Base-by-base conservation (phyloP, 2,113 vertebrate genomes). In the Epinephelus lanceolatus region DNA sequence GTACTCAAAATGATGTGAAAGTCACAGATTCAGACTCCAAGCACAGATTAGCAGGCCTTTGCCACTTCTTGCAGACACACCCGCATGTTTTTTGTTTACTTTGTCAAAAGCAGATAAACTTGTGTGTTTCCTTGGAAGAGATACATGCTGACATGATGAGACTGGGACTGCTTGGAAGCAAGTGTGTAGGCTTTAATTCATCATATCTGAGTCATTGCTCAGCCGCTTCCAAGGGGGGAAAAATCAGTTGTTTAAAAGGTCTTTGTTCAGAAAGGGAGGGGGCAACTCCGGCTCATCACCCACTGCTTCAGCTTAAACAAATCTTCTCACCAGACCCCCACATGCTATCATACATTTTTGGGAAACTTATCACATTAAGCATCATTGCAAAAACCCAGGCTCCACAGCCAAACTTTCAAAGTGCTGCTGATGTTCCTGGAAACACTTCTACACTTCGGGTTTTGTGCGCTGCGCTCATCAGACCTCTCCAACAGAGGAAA, bases 221-320 rank as follows among this genome's bases (percentile, higher is more conserved):
- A 66, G 5, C 47, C 12, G 23, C 13, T 65, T 27, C 11, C 7
- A 40, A 10, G 33, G 33, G 56, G 5, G 6, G 6, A 59, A n/a
- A 1, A 37, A 81, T 78, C 83, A 87, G 62, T 83, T 91, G 84
- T 86, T 91, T 86, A 81, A 81, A 88, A 88, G 63, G 80, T 85
- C 90, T 93, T 93, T 95, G 91, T 93, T 89, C 69, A 47, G 49
- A 70, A 27, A 83, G 45, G 70, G 67, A 67, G 66, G 76, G 86
- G 82, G 60, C 9, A 12, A 51, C 80, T 55, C 76, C 47, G 62
- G 23, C 71, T 76, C 88, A 87, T 78, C 84, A 37, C 65, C 63
- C 83, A 14, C 65, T 79, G 82, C 30, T 61, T 68, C 40, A 59
- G 23, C n/a, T 62, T 60, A 25, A 76, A 86, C 61, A 25, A 5